phyloP scores from a whole-genome alignment of 2,888 invertebrate genomes.

The Luperina testacea region DNA sequence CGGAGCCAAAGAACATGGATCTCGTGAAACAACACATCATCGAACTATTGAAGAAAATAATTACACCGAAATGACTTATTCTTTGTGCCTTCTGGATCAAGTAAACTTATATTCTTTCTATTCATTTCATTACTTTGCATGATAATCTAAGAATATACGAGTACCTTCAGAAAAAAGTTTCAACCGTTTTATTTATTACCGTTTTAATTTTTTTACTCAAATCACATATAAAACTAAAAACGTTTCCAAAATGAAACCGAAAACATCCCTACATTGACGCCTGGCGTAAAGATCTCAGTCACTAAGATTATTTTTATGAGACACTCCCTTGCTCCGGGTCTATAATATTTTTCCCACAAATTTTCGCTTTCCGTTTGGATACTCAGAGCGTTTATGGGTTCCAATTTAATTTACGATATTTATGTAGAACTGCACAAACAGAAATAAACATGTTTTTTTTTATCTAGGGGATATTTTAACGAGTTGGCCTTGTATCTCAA shows the following conservation, averaged over 20 bases:
- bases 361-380: slow-evolving; percentile 58
- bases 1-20: not conserved
- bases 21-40: not conserved
- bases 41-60: not conserved
- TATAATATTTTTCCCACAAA: slow-evolving; percentile 67
- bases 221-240: slow-evolving; percentile 21
- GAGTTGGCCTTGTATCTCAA: slow-evolving; percentile 13
- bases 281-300: slow-evolving; percentile 58
- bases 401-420: slow-evolving; percentile 67
- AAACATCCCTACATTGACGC: slow-evolving; percentile 48
- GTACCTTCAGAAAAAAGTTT: not conserved
- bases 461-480: slow-evolving; percentile 36
- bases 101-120: not conserved
- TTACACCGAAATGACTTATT: not conserved
- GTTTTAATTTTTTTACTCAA: not conserved
- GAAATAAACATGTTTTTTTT: slow-evolving; percentile 61
- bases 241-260: slow-evolving; percentile 39
- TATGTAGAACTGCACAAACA: slow-evolving; percentile 49
- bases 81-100: not conserved
- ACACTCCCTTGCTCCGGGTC: slow-evolving; percentile 45
- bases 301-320: slow-evolving; percentile 63
- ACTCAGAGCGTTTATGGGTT: slow-evolving; percentile 59
- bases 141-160: not conserved
- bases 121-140: not conserved
- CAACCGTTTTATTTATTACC: not conserved